Conservation (phyloP, 1,140 invertebrate genomes). For the Chironomus tepperi region DNA sequence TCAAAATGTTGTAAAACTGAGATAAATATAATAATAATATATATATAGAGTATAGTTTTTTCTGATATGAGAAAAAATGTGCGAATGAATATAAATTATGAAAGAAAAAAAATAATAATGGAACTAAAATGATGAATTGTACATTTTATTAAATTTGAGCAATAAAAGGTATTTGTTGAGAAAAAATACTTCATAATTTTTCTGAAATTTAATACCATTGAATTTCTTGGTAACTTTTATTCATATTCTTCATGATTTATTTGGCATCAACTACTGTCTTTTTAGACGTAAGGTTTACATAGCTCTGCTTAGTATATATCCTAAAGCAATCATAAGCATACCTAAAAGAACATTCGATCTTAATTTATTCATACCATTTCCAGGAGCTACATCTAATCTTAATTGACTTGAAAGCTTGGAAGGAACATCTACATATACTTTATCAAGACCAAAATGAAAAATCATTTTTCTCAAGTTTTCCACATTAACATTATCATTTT, state of each 20-base stretch:
- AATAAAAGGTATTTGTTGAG: constrained; percentile 19
- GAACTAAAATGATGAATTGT: background rate
- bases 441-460: constrained; percentile 49
- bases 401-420: constrained; percentile 45
- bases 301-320: no score
- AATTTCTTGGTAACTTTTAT: no score
- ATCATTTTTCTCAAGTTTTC: constrained; percentile 50
- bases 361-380: background rate
- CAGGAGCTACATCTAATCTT: background rate
- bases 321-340: no score
- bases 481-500: constrained; percentile 51
- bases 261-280: no score
- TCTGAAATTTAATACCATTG: no score
- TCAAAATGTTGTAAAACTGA: background rate
- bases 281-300: no score
- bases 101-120: background rate
- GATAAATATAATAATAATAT: background rate
- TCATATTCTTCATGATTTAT: no score
- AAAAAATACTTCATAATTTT: background rate
- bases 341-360: no score
- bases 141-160: constrained; percentile 20
- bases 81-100: background rate
- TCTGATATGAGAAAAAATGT: background rate
- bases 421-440: constrained; percentile 62
- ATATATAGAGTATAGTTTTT: background rate